Evolutionary conservation across 2,797 vertebrate genomes (phyloP).

Genomic region (Octomys mimax): DNA sequence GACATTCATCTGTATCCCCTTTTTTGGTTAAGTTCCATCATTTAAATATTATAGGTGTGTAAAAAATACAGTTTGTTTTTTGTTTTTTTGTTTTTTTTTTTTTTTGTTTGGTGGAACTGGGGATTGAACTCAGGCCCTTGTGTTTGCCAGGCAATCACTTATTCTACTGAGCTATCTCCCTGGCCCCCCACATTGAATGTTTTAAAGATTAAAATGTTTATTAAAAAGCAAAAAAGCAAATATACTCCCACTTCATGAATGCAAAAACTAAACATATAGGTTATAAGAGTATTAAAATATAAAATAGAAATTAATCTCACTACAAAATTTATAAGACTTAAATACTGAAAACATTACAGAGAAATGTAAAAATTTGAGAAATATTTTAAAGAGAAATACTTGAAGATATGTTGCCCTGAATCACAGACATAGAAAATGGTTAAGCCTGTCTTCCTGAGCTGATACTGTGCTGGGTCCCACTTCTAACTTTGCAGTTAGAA

Average conservation of each 20-base stretch:
- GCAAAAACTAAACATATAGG: neutral
- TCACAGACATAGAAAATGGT: neutral
- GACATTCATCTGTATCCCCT: no score
- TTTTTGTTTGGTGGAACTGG: no score
- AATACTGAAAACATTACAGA: neutral
- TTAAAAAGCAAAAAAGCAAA: neutral
- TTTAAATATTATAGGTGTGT: no score
- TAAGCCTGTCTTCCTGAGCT: neutral
- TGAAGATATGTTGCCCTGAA: neutral
- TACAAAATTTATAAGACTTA: neutral
- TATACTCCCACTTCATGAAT: neutral
- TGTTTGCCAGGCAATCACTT: no score
- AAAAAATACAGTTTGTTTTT: no score
- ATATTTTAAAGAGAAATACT: neutral
- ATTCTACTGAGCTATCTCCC: no score
- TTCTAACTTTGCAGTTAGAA: neutral
- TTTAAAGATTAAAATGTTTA: neutral
- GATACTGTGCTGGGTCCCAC: neutral
- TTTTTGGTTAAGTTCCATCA: no score
- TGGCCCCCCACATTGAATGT: no score
- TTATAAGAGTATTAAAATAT: neutral
- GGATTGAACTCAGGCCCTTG: no score
- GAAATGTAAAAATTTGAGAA: neutral
- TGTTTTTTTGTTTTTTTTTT: no score
- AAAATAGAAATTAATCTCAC: neutral